phyloP scores from a whole-genome alignment of 2,888 invertebrate genomes.

The Microplitis manilae region DNA sequence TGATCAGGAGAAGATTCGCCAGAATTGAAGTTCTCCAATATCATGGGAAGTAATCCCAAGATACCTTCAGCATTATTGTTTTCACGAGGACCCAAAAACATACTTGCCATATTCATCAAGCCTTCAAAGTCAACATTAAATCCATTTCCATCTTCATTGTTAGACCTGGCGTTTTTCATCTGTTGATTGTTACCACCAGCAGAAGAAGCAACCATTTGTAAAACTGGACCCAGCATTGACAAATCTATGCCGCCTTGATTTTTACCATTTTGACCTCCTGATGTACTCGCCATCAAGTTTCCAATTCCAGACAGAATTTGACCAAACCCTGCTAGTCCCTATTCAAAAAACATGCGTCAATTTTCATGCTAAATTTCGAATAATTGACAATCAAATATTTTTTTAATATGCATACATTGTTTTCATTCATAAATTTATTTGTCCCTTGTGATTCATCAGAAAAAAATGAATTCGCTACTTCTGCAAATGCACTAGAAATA shows the following conservation, averaged over 20 bases:
- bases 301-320: slow-evolving; percentile 67
- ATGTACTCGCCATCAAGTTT: slow-evolving; percentile 54
- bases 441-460: slow-evolving; percentile 73
- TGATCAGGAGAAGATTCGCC: slow-evolving; percentile 77
- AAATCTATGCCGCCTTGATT: slow-evolving; percentile 57
- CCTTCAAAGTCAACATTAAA: slow-evolving; percentile 60
- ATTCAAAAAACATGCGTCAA: not conserved
- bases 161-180: slow-evolving; percentile 37
- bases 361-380: not conserved
- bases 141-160: slow-evolving; percentile 43
- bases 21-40: slow-evolving; percentile 79
- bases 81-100: slow-evolving; percentile 62
- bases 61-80: slow-evolving; percentile 72
- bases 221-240: slow-evolving; percentile 56
- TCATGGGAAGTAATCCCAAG: slow-evolving; percentile 78
- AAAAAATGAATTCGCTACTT: slow-evolving; percentile 80
- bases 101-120: slow-evolving; percentile 62
- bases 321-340: slow-evolving; percentile 55
- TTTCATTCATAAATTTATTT: slow-evolving; percentile 78
- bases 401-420: slow-evolving; percentile 54
- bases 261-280: slow-evolving; percentile 44
- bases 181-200: slow-evolving; percentile 29
- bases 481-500: slow-evolving; percentile 78
- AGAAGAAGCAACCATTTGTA: slow-evolving; percentile 53
- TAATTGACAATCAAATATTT: not conserved